A percentile compares a stretch with the other conserved stretches of the same genome.
These are phyloP conservation scores for Drosophila pegasa DNA, from an alignment of 2,888 invertebrate genomes.

Conservation along the genomic window DNA sequence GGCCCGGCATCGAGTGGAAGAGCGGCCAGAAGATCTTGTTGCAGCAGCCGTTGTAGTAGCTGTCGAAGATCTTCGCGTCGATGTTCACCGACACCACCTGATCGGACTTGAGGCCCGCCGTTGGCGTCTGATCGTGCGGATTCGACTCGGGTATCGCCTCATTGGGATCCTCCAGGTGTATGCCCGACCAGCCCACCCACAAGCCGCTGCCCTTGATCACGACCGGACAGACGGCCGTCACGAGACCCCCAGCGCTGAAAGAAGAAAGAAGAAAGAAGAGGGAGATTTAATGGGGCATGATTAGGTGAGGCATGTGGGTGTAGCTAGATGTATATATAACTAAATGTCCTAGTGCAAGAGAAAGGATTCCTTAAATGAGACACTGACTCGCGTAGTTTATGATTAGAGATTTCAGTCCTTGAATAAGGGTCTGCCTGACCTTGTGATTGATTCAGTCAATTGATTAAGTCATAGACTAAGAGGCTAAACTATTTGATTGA, in stretches of 20 bases:
- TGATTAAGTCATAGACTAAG: no score
- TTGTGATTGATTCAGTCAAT: no score
- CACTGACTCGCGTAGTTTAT: no score
- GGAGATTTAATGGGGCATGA: not conserved
- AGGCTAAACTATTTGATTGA: not conserved
- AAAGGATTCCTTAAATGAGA: no score
- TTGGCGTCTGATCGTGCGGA: conserved; percentile 93
- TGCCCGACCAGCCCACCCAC: conserved; percentile 97
- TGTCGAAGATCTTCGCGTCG: conserved; percentile 91
- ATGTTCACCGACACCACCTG: conserved; percentile 94
- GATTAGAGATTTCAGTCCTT: no score
- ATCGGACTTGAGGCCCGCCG: conserved; percentile 92
- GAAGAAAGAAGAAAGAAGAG: not conserved
- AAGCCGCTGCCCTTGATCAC: conserved; percentile 93
- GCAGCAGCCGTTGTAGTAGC: conserved; percentile 96
- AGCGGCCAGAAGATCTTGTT: conserved; percentile 97
- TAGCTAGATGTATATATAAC: not conserved
- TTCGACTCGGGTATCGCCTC: conserved; percentile 94
- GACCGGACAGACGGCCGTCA: conserved; percentile 95
- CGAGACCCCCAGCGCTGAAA: conserved; percentile 94
- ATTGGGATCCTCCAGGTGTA: conserved; percentile 91
- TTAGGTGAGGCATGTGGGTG: not conserved
- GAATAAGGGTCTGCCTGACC: no score
- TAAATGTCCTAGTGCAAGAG: no score
- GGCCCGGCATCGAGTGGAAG: conserved; percentile 96